Evolutionary conservation across 2,888 invertebrate genomes (phyloP), one percentile per base, ranked within the genome.

Genomic region (Drosophila melanosoma): DNA sequence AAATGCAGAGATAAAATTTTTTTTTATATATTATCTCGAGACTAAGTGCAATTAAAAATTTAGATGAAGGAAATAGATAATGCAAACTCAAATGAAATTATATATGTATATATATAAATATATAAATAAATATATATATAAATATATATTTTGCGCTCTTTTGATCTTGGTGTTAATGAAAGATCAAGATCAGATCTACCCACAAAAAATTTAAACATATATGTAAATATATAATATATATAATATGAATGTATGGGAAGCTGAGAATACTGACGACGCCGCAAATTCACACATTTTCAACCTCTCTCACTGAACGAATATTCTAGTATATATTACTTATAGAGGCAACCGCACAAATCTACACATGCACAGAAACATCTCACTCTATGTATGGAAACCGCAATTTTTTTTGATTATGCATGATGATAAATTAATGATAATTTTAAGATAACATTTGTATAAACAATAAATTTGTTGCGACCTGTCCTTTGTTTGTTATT

Each of bases 401-500:
- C 77, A 77, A 45, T 40, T 40, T 48, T 29, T 29, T 70, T 64
- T 74, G 79, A 87, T 83, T 81, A 69, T 72, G 78, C 58, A 74
- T 73, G 45, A 54, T 54, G 76, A 81, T 87, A 85, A 85, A 85
- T 87, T 76, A 86, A 85, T 85, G 88, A 88, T 86, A 85, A 87
- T 87, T 87, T 81, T 70, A 79, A 77, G 85, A 87, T 87, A 87
- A 79, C 81, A 76, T 79, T 85, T 88, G 78, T 86, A 77, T 77
- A 83, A 82, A 82, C 82, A 88, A 83, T 88, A 74, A 76, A 87
- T 81, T 79, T 76, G 64, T 60, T 67, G 60, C 54, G 75, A 62
- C 61, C 53, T 67, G 49, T 72, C 62, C 58, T n/a, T 49, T 68
- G 49, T 48, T 67, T 33, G 42, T 20, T 26, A 23, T 52, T n/a